phyloP scores from a whole-genome alignment of 35 echinoderm and acorn worm genomes.

The Patiria miniata region DNA sequence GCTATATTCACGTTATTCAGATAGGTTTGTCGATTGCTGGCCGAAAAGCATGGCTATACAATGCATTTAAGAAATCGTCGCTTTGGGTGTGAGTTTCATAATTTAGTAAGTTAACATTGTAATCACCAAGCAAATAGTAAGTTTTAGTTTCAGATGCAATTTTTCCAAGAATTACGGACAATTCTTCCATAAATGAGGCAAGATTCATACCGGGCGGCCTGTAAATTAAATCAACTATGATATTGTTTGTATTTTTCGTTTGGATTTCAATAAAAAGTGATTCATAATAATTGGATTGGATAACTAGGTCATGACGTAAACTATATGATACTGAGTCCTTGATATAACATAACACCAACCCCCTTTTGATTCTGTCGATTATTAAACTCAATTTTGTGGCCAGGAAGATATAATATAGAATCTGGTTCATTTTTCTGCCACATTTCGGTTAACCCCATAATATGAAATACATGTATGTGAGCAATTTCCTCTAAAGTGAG shows the following conservation, averaged over 20 bases:
- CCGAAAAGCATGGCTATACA: background rate
- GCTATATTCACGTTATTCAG: too few relatives aligned
- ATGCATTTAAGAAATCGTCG: background rate
- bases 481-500: background rate
- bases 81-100: too few relatives aligned
- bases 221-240: conserved; percentile 15
- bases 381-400: background rate
- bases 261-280: background rate
- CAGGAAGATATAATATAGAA: background rate
- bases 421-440: background rate
- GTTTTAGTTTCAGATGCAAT: background rate
- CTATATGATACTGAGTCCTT: background rate
- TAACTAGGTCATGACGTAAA: background rate
- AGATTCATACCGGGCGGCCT: background rate
- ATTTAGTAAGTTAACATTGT: conserved; percentile 6
- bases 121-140: background rate
- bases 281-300: background rate
- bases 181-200: background rate
- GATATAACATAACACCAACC: background rate
- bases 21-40: background rate
- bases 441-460: background rate
- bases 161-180: background rate
- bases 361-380: background rate
- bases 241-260: background rate
- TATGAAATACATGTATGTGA: background rate